Conservation (phyloP, 1,140 invertebrate genomes). For the Mizuhopecten yessoensis region DNA sequence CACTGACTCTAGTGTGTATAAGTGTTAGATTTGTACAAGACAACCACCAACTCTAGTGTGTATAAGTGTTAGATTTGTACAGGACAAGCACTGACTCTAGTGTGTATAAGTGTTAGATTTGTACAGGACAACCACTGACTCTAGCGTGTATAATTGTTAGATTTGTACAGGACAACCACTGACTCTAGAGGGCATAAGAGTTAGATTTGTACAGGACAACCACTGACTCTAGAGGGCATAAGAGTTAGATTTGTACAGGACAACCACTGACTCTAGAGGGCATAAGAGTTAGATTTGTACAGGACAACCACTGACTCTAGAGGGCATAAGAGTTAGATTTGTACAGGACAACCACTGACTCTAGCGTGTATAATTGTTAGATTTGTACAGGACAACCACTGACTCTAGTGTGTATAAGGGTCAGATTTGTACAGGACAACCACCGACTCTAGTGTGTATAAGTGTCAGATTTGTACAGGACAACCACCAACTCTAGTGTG, state of each 20-base stretch:
- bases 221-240: not conserved
- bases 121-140: not conserved
- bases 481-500: not conserved
- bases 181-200: not conserved
- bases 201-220: not conserved
- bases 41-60: not conserved
- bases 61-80: too few relatives aligned
- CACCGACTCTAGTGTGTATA: not conserved
- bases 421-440: not conserved
- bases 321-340: too few relatives aligned
- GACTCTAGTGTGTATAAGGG: not conserved
- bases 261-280: not conserved
- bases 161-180: not conserved
- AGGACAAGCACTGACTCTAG: not conserved
- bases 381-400: not conserved
- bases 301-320: not conserved
- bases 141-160: not conserved
- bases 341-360: not conserved
- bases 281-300: too few relatives aligned
- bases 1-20: not conserved
- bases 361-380: not conserved
- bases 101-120: too few relatives aligned
- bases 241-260: too few relatives aligned
- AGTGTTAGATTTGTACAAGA: too few relatives aligned
- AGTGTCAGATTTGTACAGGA: too few relatives aligned